Conservation (phyloP, 2,797 vertebrate species). For the Corythornis leucogaster region DNA sequence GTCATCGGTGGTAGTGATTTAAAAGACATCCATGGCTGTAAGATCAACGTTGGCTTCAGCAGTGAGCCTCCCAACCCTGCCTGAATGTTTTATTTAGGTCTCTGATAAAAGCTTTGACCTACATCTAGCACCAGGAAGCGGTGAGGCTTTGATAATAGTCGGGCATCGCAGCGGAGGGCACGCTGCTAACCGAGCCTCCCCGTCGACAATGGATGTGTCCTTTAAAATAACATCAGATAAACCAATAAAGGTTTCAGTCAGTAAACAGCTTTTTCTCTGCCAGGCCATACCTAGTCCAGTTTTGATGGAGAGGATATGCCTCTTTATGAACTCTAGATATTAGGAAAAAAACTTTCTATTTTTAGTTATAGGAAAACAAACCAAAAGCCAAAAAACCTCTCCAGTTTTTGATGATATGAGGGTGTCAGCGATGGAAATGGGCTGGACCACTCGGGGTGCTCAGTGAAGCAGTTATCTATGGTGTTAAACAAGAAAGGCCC, state of each 20-base stretch:
- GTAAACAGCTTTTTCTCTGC: constrained; percentile 35
- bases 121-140: constrained; percentile 36
- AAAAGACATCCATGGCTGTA: background rate
- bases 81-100: constrained; percentile 50
- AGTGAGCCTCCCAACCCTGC: background rate
- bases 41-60: constrained; percentile 33
- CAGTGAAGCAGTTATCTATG: background rate
- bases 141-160: constrained; percentile 12
- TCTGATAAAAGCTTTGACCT: constrained; percentile 69
- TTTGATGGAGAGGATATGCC: background rate
- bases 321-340: background rate
- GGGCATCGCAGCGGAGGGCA: background rate
- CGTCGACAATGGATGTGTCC: background rate
- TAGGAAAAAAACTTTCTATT: constrained; percentile 7
- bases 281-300: background rate
- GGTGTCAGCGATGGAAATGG: background rate
- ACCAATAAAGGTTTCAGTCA: constrained; percentile 11
- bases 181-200: background rate
- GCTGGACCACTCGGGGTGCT: background rate
- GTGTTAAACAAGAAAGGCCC: background rate
- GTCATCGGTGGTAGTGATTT: background rate
- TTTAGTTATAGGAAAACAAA: background rate
- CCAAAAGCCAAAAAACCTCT: background rate
- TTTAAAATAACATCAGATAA: constrained; percentile 38
- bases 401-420: background rate